These are phyloP conservation scores for Ctenodactylus gundi DNA, from an alignment of 2,113 vertebrate genomes.

Conservation along the genomic window DNA sequence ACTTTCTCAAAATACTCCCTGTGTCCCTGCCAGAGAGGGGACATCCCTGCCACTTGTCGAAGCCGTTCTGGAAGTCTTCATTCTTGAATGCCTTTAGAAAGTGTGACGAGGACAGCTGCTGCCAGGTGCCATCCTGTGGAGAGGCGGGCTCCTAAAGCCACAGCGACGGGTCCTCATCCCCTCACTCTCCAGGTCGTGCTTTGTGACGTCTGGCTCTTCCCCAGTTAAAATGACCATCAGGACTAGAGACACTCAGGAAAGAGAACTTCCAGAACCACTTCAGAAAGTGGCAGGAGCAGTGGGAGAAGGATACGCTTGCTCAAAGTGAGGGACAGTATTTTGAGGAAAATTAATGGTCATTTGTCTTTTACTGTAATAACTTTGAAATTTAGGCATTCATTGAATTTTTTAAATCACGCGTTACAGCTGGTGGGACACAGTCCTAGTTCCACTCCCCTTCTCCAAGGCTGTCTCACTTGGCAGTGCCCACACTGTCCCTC, in stretches of 20 bases:
- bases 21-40: no score
- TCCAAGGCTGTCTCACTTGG: background rate
- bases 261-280: background rate
- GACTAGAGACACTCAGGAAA: background rate
- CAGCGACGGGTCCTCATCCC: background rate
- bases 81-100: background rate
- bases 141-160: background rate
- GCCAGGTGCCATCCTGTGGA: background rate
- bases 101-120: background rate
- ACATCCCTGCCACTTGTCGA: no score
- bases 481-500: background rate
- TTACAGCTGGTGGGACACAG: background rate
- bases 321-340: background rate
- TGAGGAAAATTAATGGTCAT: background rate
- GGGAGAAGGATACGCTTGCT: background rate
- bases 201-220: background rate
- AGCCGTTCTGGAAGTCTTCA: background rate
- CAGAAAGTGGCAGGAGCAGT: background rate
- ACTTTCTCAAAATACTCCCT: no score
- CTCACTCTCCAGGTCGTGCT: background rate
- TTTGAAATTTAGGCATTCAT: background rate
- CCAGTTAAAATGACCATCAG: background rate
- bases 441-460: fast-evolving
- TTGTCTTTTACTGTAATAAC: background rate
- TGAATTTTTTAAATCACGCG: background rate